Evolutionary conservation across 2,113 vertebrate genomes (phyloP).

Genomic region (Lipophrys pholis): DNA sequence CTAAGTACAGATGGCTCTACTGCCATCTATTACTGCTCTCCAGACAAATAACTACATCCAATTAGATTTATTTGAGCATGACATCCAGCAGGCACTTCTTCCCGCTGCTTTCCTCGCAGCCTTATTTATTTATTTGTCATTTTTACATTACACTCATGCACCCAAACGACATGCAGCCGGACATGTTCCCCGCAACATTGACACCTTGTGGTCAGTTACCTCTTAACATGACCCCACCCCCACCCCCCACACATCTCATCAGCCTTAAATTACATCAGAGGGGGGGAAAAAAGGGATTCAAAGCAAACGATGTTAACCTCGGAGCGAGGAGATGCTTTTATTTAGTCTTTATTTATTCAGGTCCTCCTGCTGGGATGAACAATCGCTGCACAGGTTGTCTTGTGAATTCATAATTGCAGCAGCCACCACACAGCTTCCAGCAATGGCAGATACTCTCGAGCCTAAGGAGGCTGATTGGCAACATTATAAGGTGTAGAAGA

Average conservation of each 20-base stretch:
- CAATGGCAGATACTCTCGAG: not conserved
- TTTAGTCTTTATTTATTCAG: constrained; percentile 52
- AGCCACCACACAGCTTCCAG: not conserved
- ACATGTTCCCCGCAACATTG: constrained; percentile 56
- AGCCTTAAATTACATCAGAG: constrained; percentile 29
- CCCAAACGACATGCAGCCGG: constrained; percentile 4
- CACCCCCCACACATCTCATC: constrained; percentile 29
- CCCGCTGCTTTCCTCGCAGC: constrained; percentile 18
- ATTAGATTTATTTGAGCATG: constrained; percentile 62
- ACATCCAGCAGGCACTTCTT: constrained; percentile 50
- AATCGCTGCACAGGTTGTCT: constrained; percentile 40
- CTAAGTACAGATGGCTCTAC: constrained; percentile 34
- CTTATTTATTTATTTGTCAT: not conserved
- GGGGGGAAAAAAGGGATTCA: not conserved
- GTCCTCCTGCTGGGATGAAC: constrained; percentile 41
- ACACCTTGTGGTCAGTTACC: constrained; percentile 71
- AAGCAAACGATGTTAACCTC: constrained; percentile 26
- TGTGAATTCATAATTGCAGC: constrained; percentile 43
- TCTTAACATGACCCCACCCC: constrained; percentile 23
- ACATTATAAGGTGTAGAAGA: not conserved
- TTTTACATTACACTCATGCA: constrained; percentile 28
- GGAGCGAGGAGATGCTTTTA: constrained; percentile 24
- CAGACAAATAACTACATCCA: constrained; percentile 51
- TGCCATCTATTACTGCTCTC: constrained; percentile 42
- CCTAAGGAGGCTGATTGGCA: constrained; percentile 9